Conservation (phyloP, 2,888 invertebrate genomes). For the Perdita meconis region DNA sequence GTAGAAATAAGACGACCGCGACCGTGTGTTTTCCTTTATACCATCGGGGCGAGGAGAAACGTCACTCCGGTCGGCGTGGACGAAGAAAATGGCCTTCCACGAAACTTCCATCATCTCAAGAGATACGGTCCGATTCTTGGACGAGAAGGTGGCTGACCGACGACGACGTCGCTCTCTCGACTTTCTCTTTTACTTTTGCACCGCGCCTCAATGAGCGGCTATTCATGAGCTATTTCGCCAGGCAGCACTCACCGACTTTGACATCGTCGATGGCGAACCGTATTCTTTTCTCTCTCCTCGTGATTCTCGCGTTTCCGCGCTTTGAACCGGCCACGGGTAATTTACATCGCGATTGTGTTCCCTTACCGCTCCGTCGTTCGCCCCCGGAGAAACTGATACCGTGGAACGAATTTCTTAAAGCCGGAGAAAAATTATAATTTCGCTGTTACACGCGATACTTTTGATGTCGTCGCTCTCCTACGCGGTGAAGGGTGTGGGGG, state of each 20-base stretch:
- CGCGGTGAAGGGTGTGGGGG: not conserved
- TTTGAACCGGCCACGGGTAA: slow-evolving; percentile 31
- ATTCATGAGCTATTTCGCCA: slow-evolving; percentile 49
- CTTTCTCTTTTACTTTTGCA: slow-evolving; percentile 42
- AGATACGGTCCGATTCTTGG: slow-evolving; percentile 47
- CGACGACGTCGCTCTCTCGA: slow-evolving; percentile 18
- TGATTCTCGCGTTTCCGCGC: slow-evolving; percentile 20
- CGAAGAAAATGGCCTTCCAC: slow-evolving; percentile 60
- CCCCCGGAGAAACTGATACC: slow-evolving; percentile 14
- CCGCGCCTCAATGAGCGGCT: slow-evolving; percentile 42
- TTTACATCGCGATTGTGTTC: slow-evolving; percentile 31
- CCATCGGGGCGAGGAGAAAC: slow-evolving; percentile 55
- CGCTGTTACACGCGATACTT: slow-evolving; percentile 2
- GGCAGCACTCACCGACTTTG: slow-evolving; percentile 18
- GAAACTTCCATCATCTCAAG: slow-evolving; percentile 29
- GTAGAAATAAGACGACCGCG: slow-evolving; percentile 55
- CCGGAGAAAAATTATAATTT: slow-evolving; percentile 16
- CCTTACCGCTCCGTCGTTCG: slow-evolving; percentile 5
- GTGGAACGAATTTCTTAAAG: slow-evolving; percentile 30
- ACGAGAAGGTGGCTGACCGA: not conserved
- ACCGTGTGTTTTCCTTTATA: slow-evolving; percentile 72
- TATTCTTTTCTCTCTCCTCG: slow-evolving; percentile 25
- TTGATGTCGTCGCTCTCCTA: not conserved
- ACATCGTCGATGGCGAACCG: slow-evolving; percentile 45
- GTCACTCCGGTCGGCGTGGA: slow-evolving; percentile 61